phyloP scores from a whole-genome alignment of 2,113 vertebrate species.

The Dicentrarchus labrax region DNA sequence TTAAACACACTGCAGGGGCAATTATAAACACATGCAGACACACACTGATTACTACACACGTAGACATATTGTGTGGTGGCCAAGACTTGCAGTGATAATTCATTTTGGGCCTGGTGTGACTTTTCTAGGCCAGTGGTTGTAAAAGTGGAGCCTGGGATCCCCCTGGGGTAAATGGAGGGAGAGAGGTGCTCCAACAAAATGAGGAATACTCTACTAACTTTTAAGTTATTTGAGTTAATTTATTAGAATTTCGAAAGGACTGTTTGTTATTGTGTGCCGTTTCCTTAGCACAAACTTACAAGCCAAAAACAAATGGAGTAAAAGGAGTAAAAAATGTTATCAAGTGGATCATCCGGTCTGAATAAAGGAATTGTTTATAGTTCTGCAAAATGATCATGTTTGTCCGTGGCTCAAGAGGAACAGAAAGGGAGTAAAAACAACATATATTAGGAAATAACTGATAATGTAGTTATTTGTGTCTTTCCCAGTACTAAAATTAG shows the following conservation, averaged over 20 bases:
- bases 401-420: not conserved
- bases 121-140: conserved; percentile 65
- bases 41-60: conserved; percentile 16
- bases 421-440: not conserved
- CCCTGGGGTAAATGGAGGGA: not conserved
- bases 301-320: not conserved
- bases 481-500: not conserved
- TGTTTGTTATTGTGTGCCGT: not conserved
- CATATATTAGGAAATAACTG: not conserved
- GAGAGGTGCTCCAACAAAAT: conserved; percentile 23
- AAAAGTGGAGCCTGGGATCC: conserved; percentile 41
- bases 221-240: not conserved
- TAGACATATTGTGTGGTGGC: conserved; percentile 4
- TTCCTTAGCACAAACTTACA: not conserved
- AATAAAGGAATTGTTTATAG: not conserved
- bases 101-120: conserved; percentile 39
- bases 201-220: conserved; percentile 8
- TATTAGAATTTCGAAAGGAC: not conserved
- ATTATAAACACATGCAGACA: conserved; percentile 8
- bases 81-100: conserved; percentile 37
- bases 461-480: too few relatives aligned
- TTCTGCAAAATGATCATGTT: not conserved
- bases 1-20: conserved; percentile 44
- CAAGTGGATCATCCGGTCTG: not conserved
- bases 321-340: not conserved